These are phyloP conservation scores for Aptenodytes patagonicus DNA, from an alignment of 2,113 vertebrate species.

Conservation along the genomic window DNA sequence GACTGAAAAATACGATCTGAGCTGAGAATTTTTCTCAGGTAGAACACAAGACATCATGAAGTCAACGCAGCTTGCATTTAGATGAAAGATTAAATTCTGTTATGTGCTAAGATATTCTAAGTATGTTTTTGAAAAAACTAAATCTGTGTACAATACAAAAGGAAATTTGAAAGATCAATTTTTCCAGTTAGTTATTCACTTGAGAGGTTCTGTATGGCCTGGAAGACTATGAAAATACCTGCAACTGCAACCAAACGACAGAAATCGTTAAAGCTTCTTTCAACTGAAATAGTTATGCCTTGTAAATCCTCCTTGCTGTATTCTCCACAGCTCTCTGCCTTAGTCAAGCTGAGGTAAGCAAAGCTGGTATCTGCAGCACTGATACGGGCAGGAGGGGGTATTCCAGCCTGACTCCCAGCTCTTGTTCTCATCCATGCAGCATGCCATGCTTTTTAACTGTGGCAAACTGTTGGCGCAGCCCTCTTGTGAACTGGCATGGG, in stretches of 20 bases:
- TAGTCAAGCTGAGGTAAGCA: background rate
- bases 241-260: background rate
- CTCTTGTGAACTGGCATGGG: background rate
- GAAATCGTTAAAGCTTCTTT: background rate
- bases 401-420: background rate
- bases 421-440: background rate
- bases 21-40: background rate
- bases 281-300: background rate
- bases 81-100: background rate
- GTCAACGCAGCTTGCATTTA: accelerated
- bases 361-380: background rate
- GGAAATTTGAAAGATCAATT: background rate
- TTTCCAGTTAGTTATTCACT: background rate
- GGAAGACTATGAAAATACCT: background rate
- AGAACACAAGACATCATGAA: background rate
- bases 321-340: background rate
- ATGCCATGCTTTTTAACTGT: background rate
- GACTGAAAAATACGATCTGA: background rate
- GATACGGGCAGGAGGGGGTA: background rate
- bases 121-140: background rate
- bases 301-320: background rate
- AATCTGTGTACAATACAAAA: background rate
- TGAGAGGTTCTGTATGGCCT: background rate
- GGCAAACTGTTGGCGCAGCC: background rate
- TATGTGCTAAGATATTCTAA: background rate